Conservation (phyloP, 2,797 vertebrate species). For the Galago senegalensis region DNA sequence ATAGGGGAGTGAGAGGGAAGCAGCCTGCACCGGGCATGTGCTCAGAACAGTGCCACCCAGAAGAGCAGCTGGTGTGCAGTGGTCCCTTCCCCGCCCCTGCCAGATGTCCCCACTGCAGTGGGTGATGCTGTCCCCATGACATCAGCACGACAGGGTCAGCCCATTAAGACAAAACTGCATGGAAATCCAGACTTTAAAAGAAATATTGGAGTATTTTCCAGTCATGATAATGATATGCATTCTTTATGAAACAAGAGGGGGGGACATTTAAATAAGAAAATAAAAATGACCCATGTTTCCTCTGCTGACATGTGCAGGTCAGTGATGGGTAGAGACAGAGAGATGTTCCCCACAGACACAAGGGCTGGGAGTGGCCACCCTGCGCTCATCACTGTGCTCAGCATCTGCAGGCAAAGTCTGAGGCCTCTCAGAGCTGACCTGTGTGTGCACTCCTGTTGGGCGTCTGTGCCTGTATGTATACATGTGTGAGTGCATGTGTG, state of each 20-base stretch:
- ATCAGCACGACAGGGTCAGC: background rate
- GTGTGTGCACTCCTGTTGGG: background rate
- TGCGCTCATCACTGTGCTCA: background rate
- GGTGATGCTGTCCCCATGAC: background rate
- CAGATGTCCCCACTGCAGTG: rapidly evolving
- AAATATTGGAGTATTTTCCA: background rate
- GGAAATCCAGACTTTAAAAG: background rate
- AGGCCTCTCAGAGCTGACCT: background rate
- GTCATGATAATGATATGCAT: too few relatives aligned
- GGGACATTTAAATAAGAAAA: background rate
- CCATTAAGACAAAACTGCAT: rapidly evolving
- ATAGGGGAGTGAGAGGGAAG: background rate
- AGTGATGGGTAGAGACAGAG: background rate
- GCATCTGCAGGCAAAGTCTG: background rate
- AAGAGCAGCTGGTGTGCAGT: background rate
- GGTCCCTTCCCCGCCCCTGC: rapidly evolving
- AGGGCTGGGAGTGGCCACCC: background rate
- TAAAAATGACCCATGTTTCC: rapidly evolving
- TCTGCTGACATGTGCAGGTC: rapidly evolving
- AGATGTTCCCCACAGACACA: rapidly evolving
- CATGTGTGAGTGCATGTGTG: background rate
- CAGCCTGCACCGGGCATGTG: background rate
- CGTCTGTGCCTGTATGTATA: background rate
- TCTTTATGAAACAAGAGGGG: background rate
- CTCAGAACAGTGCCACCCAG: background rate